These are phyloP conservation scores for Ophiothrix spiculata DNA, from an alignment of 35 echinoderm and acorn worm genomes.

Conservation along the genomic window DNA sequence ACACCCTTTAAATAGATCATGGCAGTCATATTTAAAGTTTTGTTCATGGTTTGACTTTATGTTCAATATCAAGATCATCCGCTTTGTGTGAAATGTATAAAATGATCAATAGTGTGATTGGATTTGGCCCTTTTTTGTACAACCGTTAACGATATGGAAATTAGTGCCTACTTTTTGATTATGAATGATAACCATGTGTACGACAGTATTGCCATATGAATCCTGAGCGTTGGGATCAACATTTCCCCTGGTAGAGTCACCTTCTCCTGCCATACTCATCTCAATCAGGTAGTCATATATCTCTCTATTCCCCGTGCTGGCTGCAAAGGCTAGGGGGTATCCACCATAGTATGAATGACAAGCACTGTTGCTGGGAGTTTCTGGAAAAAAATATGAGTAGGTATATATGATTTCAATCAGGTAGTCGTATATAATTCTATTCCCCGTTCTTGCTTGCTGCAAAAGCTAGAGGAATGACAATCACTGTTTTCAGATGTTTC, in stretches of 20 bases:
- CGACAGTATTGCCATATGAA: constrained; percentile 78
- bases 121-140: too few species aligned
- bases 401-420: too few species aligned
- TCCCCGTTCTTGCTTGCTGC: too few species aligned
- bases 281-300: constrained; percentile 83
- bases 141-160: neutral
- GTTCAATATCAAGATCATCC: too few species aligned
- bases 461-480: too few species aligned
- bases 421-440: too few species aligned
- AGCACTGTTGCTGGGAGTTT: constrained; percentile 22
- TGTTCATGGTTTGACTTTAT: too few species aligned
- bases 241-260: constrained; percentile 19
- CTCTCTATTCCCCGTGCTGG: constrained; percentile 61
- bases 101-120: too few species aligned
- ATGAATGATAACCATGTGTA: constrained; percentile 91
- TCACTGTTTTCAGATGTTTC: too few species aligned
- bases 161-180: constrained; percentile 63
- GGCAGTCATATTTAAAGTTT: too few species aligned
- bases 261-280: neutral
- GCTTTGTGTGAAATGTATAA: too few species aligned
- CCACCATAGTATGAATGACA: constrained; percentile 82
- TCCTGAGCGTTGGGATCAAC: constrained; percentile 79
- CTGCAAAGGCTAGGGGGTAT: constrained; percentile 87
- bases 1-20: neutral
- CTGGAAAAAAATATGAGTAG: neutral